phyloP scores from a whole-genome alignment of 2,888 invertebrate genomes.

The Tiliacea aurago region DNA sequence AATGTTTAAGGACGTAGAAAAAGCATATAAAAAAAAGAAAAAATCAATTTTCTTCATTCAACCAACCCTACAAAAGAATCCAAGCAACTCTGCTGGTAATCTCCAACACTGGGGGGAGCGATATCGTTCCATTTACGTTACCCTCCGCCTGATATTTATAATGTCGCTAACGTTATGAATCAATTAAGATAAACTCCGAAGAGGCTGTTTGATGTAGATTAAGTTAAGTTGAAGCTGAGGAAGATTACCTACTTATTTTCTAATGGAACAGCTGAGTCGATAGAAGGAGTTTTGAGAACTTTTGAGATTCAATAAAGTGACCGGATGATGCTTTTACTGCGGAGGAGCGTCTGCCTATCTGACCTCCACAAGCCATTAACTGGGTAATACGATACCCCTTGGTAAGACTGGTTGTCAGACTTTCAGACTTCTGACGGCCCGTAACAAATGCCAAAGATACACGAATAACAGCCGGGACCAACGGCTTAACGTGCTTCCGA shows the following conservation, averaged over 20 bases:
- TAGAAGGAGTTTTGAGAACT: conserved; percentile 1
- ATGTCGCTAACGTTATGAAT: conserved; percentile 59
- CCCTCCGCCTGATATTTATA: conserved; percentile 51
- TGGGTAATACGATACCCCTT: too few species aligned
- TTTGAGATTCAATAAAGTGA: neutral
- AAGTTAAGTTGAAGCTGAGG: conserved; percentile 30
- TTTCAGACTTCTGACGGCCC: too few species aligned
- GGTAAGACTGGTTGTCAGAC: too few species aligned
- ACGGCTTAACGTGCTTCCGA: too few species aligned
- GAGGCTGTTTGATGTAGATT: conserved; percentile 44
- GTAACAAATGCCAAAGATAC: too few species aligned
- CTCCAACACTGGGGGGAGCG: conserved; percentile 52
- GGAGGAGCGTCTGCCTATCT: too few species aligned
- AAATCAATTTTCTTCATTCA: neutral
- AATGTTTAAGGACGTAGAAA: neutral
- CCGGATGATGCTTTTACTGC: too few species aligned
- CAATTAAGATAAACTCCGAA: conserved; percentile 53
- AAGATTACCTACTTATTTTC: conserved; percentile 39
- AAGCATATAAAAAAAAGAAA: neutral
- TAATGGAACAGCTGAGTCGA: conserved; percentile 6
- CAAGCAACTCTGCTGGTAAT: conserved; percentile 57
- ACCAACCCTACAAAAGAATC: conserved; percentile 65
- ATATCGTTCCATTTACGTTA: conserved; percentile 63
- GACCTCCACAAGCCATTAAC: too few species aligned
- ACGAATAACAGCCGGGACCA: too few species aligned